Base-by-base conservation (phyloP, 2,888 invertebrate genomes). In the Tenthredo notha region DNA sequence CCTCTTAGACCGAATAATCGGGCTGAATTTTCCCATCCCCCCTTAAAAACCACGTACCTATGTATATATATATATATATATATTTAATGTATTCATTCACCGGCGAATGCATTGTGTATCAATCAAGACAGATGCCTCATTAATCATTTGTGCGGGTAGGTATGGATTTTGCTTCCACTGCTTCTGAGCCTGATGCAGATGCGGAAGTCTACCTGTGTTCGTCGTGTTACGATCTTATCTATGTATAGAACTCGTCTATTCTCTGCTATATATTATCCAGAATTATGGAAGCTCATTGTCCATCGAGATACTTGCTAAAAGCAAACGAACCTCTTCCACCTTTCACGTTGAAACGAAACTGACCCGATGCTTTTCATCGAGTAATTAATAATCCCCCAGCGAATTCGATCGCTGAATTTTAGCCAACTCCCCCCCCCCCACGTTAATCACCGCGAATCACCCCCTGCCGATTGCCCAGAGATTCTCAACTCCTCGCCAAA, bases 91-190 rank as follows among this genome's bases (percentile, higher is more conserved):
- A 37, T 61, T 80, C 80, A 80, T 80, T 61, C 58, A 61, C 61
- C 80, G 40, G 80, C 21, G 61, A 84, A 77, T 80, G 84, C 84
- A 84, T 84, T 85, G 87, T 85, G 61, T 85, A 87, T 87, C 87
- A 87, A 87, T 87, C 87, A 87, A 84, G 85, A 86, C 82, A 54
- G 89, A 89, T 87, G 87, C 85, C 88, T 87, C 89, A 88, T 89
- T 89, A 89, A 89, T 89, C 89, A 89, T 88, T 72, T 37, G 67
- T 21, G 40, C 9, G 47, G 21, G 37, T 43, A 54, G 83, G 37
- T 61, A 78, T 78, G 84, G 84, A 84, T 84, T 84, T 84, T 43
- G 65, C n/a, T 61, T 15, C 61, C 25, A 21, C 10, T 25, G 61
- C 25, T 61, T 12, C 25, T 25, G 61, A 10, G 4, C 2, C 61